Conservation (phyloP, 2,888 invertebrate genomes). For the Cinara cedri region DNA sequence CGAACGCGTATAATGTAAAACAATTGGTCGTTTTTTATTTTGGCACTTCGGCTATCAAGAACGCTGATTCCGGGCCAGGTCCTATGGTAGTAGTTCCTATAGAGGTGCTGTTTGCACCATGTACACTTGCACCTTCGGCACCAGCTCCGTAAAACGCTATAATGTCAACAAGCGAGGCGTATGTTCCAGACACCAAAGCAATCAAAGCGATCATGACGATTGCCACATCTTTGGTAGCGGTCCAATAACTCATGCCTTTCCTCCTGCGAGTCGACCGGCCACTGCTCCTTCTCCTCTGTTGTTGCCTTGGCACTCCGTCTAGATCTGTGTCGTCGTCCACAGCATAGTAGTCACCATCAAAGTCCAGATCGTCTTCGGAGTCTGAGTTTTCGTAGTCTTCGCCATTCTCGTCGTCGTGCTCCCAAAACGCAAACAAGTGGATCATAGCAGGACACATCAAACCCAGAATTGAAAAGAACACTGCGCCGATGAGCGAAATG, state of each 20-base stretch:
- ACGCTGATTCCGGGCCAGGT: constrained; percentile 31
- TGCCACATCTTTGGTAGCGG: constrained; percentile 71
- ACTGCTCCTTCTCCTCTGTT: constrained; percentile 1
- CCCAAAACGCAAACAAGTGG: constrained; percentile 68
- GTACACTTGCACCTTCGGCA: neutral
- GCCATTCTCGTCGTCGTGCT: constrained; percentile 62
- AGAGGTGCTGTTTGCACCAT: neutral
- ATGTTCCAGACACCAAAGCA: constrained; percentile 73
- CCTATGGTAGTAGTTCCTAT: constrained; percentile 15
- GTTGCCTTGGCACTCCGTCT: neutral
- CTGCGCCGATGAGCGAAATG: constrained; percentile 86
- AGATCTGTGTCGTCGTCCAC: constrained; percentile 26
- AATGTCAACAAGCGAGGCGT: constrained; percentile 64
- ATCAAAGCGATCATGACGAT: constrained; percentile 71
- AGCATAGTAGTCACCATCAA: constrained; percentile 25
- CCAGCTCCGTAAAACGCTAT: constrained; percentile 60
- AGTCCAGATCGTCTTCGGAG: constrained; percentile 14
- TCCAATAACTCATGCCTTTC: constrained; percentile 64
- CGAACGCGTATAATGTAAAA: no score
- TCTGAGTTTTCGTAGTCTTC: constrained; percentile 61
- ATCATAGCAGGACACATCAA: constrained; percentile 76
- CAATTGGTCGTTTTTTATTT: neutral
- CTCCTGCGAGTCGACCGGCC: neutral
- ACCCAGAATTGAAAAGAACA: constrained; percentile 74
- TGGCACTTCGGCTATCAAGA: neutral